A percentile compares a stretch with the other conserved stretches of the same genome.
Conservation (phyloP, 1,140 invertebrate genomes). For the Phortica variegata region DNA sequence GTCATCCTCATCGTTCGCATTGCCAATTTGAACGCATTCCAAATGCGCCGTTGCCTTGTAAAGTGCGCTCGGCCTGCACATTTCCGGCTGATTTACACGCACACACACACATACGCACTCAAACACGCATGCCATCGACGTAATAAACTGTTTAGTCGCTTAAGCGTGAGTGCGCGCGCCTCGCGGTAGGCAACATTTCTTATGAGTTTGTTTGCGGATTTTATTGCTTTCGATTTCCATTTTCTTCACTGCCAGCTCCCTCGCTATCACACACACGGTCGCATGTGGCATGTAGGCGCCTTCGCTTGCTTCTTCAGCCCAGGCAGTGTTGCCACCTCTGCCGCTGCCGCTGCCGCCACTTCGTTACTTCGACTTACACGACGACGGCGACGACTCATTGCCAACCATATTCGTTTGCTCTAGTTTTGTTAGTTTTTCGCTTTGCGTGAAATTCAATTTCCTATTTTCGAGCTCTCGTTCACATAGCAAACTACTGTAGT, state of each 20-base stretch:
- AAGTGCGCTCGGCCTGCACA: too few relatives aligned
- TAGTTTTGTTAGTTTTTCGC: conserved; percentile 39
- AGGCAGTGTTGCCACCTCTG: conserved; percentile 1
- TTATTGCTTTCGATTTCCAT: conserved; percentile 55
- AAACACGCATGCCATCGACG: too few relatives aligned
- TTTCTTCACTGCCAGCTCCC: conserved; percentile 18
- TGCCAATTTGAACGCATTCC: too few relatives aligned
- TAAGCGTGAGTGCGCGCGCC: too few relatives aligned
- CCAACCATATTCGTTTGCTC: conserved; percentile 23
- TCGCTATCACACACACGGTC: conserved; percentile 33
- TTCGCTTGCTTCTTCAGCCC: background rate
- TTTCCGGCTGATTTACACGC: too few relatives aligned
- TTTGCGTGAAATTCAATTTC: conserved; percentile 50
- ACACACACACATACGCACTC: too few relatives aligned
- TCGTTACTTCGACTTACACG: too few relatives aligned
- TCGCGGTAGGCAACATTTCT: too few relatives aligned
- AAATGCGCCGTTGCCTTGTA: too few relatives aligned
- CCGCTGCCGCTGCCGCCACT: conserved; percentile 13
- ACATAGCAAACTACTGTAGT: conserved; percentile 14
- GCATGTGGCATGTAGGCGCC: conserved; percentile 26
- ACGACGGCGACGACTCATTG: too few relatives aligned
- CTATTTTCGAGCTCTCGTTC: conserved; percentile 32
- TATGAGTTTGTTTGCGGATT: conserved; percentile 12
- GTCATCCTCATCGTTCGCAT: too few relatives aligned
- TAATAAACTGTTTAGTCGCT: too few relatives aligned